Conservation (phyloP, 2,888 invertebrate genomes). For the Caenorhabditis parvicauda region DNA sequence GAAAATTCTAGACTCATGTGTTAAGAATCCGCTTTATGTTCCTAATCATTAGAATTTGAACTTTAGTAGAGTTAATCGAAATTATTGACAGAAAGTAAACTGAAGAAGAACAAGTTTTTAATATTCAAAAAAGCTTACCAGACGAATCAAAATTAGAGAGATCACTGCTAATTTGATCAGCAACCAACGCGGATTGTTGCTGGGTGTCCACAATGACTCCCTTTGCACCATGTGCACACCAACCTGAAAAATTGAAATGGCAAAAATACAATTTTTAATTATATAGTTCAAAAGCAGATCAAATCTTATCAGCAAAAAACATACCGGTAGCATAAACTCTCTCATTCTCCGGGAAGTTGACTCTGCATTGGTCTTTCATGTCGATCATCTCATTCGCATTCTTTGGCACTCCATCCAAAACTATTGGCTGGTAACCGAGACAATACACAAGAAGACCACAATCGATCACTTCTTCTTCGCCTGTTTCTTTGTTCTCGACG, state of each 20-base stretch:
- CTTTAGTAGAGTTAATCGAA: too few species aligned
- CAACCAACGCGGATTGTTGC: constrained; percentile 44
- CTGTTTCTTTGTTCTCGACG: constrained; percentile 9
- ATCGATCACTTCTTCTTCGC: constrained; percentile 54
- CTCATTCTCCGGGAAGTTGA: constrained; percentile 20
- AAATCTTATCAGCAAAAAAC: background rate
- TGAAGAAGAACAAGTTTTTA: background rate
- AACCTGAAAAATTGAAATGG: constrained; percentile 11
- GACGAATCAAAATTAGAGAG: constrained; percentile 8
- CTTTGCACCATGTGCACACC: constrained; percentile 56
- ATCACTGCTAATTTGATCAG: constrained; percentile 42
- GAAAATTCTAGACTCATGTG: too few species aligned
- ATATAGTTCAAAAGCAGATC: too few species aligned
- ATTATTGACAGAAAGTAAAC: background rate
- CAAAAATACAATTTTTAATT: background rate
- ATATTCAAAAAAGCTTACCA: constrained; percentile 3
- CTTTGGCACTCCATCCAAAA: constrained; percentile 47
- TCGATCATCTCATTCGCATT: constrained; percentile 43
- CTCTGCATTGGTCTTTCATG: constrained; percentile 56
- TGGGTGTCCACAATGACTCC: constrained; percentile 61
- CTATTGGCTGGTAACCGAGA: constrained; percentile 56
- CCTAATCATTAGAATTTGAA: too few species aligned
- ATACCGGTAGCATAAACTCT: constrained; percentile 45
- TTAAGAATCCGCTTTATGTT: too few species aligned
- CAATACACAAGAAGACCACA: constrained; percentile 71